Percentiles rank a stretch among this genome's conserved stretches.
phyloP scores from a whole-genome alignment of 2,797 vertebrate species.

The Megalops cyprinoides region DNA sequence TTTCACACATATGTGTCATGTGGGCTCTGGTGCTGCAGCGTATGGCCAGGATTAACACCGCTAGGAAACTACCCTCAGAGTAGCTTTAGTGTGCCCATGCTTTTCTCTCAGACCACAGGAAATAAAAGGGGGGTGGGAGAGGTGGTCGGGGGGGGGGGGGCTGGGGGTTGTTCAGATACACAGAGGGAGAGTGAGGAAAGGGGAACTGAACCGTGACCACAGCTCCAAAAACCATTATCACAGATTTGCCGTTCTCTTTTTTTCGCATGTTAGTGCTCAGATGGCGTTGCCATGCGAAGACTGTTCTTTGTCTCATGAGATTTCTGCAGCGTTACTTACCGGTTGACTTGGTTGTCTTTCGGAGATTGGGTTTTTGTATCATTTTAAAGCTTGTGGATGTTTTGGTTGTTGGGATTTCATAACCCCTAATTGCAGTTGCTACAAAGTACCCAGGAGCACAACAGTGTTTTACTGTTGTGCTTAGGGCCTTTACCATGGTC shows the following conservation, averaged over 20 bases:
- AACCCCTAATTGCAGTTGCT: background rate
- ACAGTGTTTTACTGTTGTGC: no score
- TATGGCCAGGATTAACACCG: background rate
- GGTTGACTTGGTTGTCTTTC: background rate
- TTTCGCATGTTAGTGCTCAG: background rate
- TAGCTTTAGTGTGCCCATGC: background rate
- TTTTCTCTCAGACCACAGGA: background rate
- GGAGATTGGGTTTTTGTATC: background rate
- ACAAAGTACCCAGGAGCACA: no score
- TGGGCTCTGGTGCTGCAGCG: background rate
- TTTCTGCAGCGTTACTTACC: background rate
- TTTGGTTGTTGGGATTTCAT: background rate
- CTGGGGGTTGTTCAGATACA: background rate
- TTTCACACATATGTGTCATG: background rate
- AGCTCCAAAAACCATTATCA: no score
- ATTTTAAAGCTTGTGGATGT: background rate
- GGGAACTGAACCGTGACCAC: no score
- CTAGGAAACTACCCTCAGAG: background rate
- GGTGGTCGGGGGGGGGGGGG: background rate
- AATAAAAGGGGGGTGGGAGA: background rate
- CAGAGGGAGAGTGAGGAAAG: background rate
- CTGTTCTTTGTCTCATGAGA: background rate
- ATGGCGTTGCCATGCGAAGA: background rate
- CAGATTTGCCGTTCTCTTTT: background rate
- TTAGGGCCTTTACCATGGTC: background rate